Evolutionary conservation across 2,888 invertebrate genomes (phyloP), one percentile per base, ranked within the genome.

Genomic region (Leistus spinibarbis): DNA sequence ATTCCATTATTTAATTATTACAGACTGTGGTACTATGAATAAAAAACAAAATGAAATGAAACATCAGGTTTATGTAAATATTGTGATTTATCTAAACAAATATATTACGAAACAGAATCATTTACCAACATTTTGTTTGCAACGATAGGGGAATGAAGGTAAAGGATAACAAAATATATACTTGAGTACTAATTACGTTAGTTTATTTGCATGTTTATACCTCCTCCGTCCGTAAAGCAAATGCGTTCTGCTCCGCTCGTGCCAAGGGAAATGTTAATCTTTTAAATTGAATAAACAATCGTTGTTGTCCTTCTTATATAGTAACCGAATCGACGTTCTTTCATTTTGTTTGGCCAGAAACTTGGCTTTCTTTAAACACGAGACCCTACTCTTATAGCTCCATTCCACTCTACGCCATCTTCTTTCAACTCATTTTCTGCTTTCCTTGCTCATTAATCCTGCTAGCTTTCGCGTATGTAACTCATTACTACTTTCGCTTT

Each of bases 361-460:
- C 81, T 81, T n/a, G n/a, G 81, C 81, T 82, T 81, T 81, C 81
- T 80, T 81, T 82, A 81, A 81, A 81, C 80, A 80, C 80, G 81
- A n/a, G n/a, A 80, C 80, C 79, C 80, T 79, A 80, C 78, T 81
- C 81, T 80, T 82, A 81, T 80, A 79, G 79, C 79, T 79, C 77
- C 79, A 77, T 79, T 69, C 79, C 77, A 77, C 60, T 19, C 27
- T 24, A 13, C 20, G 7, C 74, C 73, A 74, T 77, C 77, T 77
- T 77, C 76, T 72, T 77, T 70, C 78, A 77, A 79, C 77, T 79
- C 60, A 74, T 74, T 74, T 63, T 67, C 68, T 74, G 69, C 69
- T 69, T 75, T 40, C 69, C 69, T 74, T 62, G 62, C 67, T 75
- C 63, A 64, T 75, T 68, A 54, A 56, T 75, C 54, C 68, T 69